These are phyloP conservation scores for Heterodera carotae DNA, from an alignment of 1,140 invertebrate genomes.

Conservation along the genomic window DNA sequence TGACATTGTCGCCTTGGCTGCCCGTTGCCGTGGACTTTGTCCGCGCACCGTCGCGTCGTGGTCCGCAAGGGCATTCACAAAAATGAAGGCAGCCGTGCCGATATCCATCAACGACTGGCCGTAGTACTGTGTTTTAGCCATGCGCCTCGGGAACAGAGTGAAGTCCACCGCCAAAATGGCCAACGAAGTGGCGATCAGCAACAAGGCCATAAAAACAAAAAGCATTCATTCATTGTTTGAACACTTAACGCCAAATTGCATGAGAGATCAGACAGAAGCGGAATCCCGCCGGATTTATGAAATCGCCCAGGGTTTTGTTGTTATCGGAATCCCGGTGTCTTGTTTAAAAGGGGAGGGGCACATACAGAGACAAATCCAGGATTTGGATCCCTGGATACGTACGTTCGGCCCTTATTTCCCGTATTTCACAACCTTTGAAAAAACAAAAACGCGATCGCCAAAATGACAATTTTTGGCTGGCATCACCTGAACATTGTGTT, in stretches of 20 bases:
- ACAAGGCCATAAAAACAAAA: conserved; percentile 29
- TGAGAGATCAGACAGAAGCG: too few species aligned
- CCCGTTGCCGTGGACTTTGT: conserved; percentile 17
- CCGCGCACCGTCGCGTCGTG: conserved; percentile 3
- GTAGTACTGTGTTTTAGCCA: conserved; percentile 82
- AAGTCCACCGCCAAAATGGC: conserved; percentile 93
- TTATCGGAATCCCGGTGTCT: too few species aligned
- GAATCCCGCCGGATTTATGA: too few species aligned
- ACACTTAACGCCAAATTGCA: too few species aligned
- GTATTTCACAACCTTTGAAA: too few species aligned
- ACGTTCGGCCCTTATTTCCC: too few species aligned
- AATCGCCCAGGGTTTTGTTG: too few species aligned
- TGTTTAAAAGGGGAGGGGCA: too few species aligned
- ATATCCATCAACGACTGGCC: conserved; percentile 91
- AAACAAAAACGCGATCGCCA: too few species aligned
- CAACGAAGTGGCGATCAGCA: conserved; percentile 77
- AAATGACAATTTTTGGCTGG: too few species aligned
- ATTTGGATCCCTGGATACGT: too few species aligned
- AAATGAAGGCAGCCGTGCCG: conserved; percentile 85
- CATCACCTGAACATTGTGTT: conserved; percentile 30
- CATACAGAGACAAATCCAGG: too few species aligned
- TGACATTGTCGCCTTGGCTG: conserved; percentile 12
- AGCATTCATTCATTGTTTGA: background rate
- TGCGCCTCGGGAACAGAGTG: conserved; percentile 77
- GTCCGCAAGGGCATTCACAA: conserved; percentile 69